Evolutionary conservation across 30 jellyfish, hydroid and myxozoan species (phyloP).

Genomic region (Chironex yamaguchii): DNA sequence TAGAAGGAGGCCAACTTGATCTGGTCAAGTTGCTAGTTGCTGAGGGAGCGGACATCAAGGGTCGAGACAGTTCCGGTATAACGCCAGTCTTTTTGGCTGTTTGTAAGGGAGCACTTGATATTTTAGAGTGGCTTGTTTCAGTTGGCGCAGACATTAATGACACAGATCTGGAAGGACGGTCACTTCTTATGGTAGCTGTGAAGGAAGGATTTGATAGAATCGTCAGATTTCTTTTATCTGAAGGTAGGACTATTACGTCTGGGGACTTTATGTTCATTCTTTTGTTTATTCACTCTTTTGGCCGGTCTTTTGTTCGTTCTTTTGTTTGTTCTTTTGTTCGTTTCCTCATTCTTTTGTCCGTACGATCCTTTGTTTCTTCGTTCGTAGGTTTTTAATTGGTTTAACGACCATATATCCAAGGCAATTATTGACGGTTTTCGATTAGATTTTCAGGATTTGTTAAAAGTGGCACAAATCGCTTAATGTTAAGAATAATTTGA

Average conservation of each 20-base stretch:
- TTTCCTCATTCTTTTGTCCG: not conserved
- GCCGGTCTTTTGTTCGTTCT: not conserved
- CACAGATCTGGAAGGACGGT: constrained; percentile 54
- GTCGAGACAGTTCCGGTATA: constrained; percentile 20
- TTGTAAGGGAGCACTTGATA: constrained; percentile 17
- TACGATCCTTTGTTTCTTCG: constrained; percentile 51
- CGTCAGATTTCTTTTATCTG: constrained; percentile 55
- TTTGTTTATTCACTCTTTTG: no score
- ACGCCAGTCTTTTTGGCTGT: constrained; percentile 53
- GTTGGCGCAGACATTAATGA: constrained; percentile 64
- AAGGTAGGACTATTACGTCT: constrained; percentile 37
- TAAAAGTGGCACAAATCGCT: no score
- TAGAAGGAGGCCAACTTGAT: constrained; percentile 13
- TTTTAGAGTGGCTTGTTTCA: constrained; percentile 51
- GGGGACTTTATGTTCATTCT: not conserved
- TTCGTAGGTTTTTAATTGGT: no score
- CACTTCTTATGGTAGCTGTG: constrained; percentile 57
- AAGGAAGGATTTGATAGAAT: constrained; percentile 13
- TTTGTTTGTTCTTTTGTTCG: not conserved
- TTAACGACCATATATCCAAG: no score
- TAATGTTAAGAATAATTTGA: no score
- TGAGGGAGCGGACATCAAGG: constrained; percentile 25
- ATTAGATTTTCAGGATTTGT: no score
- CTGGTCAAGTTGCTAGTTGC: constrained; percentile 50
- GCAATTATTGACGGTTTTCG: no score